These are phyloP conservation scores for Zygothrica quintamaculata DNA, from an alignment of 2,888 invertebrate species.

Conservation along the genomic window DNA sequence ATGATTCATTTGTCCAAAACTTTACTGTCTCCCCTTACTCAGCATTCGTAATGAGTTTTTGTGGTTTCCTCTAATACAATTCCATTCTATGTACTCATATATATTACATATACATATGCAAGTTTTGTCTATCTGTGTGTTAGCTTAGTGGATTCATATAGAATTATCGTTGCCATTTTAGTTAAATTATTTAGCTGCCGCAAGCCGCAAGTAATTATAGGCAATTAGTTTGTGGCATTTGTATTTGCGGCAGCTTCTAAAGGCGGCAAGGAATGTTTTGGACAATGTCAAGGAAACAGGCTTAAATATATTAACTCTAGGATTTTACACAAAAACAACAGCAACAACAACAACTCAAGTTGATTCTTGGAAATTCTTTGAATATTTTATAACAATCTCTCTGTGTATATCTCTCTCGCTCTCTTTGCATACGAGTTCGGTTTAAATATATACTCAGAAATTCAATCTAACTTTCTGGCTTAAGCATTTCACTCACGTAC, in stretches of 20 bases:
- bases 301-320: constrained; percentile 5
- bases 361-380: neutral
- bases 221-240: constrained; percentile 58
- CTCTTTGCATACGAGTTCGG: constrained; percentile 18
- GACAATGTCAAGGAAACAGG: constrained; percentile 53
- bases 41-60: constrained; percentile 69
- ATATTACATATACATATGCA: constrained; percentile 7
- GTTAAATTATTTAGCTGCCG: constrained; percentile 36
- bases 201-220: constrained; percentile 62
- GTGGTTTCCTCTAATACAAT: constrained; percentile 53
- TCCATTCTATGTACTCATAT: constrained; percentile 15
- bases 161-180: constrained; percentile 52
- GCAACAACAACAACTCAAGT: neutral
- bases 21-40: constrained; percentile 57
- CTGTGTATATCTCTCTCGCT: too few species aligned
- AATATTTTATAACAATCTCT: constrained; percentile 35
- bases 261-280: constrained; percentile 45
- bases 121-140: constrained; percentile 7
- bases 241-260: constrained; percentile 54
- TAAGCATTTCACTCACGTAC: constrained; percentile 64
- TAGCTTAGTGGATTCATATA: constrained; percentile 43
- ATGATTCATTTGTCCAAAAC: constrained; percentile 67
- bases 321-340: too few species aligned
- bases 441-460: neutral
- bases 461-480: constrained; percentile 26